Base-by-base conservation (phyloP, 2,113 vertebrate species). In the Mystacornis crossleyi region DNA sequence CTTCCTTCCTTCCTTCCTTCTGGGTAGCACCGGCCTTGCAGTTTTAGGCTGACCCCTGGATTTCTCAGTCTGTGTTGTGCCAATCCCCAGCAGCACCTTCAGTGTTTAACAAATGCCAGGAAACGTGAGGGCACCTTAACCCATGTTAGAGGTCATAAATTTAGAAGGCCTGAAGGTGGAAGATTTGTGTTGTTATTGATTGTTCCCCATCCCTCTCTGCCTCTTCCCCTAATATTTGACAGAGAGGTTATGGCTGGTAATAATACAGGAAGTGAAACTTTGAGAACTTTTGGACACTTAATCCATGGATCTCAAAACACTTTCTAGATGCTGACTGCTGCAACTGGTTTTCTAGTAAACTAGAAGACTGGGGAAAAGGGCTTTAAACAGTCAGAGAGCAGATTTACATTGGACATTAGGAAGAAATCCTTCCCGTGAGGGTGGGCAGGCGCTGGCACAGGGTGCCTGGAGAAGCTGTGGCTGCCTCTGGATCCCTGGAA, bases 361-460 rank as follows among this genome's bases (percentile, higher is more conserved):
- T 26, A 5, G 38, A 62, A 86, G 58, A 28, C 69, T 84, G 28
- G 20, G 65, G 28, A 1, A 55, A 51, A 73, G 7, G 18, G 28
- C 26, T 81, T 58, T 28, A n/a, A 36, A 45, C 23, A 51, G 43
- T 7, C 26, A 45, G 15, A 51, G 33, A 57, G 33, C 28, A 66
- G 60, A 36, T 29, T 81, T 45, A 25, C 15, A 38, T 18, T 51
- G 51, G 23, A 20, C 9, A 25, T 58, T 9, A 9, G 33, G 60
- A 58, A 24, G 15, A 5, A 73, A 57, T 66, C 4, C 0, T 16
- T 14, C 8, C 60, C 58, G 26, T 0, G 1, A 73, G 51, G 21
- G 14, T 15, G 31, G 18, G 5, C 0, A 72, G 73, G 31, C 17
- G 14, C 42, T 55, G 57, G 50, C 66, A 57, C 34, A 42, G 83